Evolutionary conservation across 2,888 invertebrate genomes (phyloP).

Genomic region (Congeria kusceri): DNA sequence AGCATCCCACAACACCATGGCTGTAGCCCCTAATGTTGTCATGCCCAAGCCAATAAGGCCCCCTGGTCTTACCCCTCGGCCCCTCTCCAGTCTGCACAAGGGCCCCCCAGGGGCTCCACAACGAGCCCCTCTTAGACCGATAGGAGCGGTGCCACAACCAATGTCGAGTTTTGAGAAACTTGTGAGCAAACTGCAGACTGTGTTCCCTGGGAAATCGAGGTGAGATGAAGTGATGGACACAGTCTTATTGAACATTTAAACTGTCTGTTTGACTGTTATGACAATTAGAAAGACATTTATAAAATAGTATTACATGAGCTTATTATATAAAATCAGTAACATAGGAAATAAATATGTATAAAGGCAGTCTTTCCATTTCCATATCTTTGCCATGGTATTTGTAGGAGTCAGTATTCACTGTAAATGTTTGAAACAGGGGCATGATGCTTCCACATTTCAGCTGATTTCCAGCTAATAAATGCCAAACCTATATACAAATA

Average conservation of each 20-base stretch:
- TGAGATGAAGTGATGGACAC: conserved; percentile 31
- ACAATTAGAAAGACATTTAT: too few species aligned
- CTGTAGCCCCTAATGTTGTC: not conserved
- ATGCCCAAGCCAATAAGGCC: not conserved
- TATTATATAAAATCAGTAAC: too few species aligned
- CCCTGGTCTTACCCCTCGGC: conserved; percentile 4
- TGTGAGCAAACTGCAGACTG: conserved; percentile 59
- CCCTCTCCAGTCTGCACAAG: conserved; percentile 16
- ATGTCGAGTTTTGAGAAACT: conserved; percentile 74
- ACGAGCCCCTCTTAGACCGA: conserved; percentile 25
- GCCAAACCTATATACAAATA: too few species aligned
- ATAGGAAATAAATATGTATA: too few species aligned
- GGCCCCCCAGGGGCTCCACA: conserved; percentile 33
- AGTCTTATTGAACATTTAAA: too few species aligned
- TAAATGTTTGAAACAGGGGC: too few species aligned
- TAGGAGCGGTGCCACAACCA: conserved; percentile 18
- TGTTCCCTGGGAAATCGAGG: conserved; percentile 70
- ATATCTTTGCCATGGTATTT: too few species aligned
- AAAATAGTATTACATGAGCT: too few species aligned
- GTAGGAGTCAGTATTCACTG: too few species aligned
- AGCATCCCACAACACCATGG: not conserved
- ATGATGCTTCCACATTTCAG: too few species aligned
- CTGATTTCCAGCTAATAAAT: too few species aligned
- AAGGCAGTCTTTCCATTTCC: too few species aligned
- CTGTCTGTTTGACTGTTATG: not conserved